Percentiles rank a stretch among this genome's conserved stretches.
These are phyloP conservation scores for Oryzias woworae DNA, from an alignment of 2,113 vertebrate genomes.

Conservation along the genomic window DNA sequence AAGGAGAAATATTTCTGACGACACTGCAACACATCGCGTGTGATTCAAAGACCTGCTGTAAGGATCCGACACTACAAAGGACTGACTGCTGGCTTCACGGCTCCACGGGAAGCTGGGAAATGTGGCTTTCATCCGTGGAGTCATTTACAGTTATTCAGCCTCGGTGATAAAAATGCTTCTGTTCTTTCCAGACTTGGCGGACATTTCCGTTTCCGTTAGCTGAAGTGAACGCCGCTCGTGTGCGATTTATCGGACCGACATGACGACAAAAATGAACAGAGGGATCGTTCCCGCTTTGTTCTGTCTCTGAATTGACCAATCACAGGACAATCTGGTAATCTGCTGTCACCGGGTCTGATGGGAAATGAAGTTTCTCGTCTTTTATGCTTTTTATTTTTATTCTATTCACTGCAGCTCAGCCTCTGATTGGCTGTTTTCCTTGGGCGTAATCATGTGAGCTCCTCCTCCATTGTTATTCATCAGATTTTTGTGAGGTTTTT, in stretches of 20 bases:
- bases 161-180: too few relatives aligned
- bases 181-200: too few relatives aligned
- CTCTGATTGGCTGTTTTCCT: slow-evolving; percentile 50
- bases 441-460: slow-evolving; percentile 42
- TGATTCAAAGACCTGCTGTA: slow-evolving; percentile 4
- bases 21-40: neutral
- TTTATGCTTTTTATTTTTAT: neutral
- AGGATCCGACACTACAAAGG: neutral
- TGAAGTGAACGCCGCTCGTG: too few relatives aligned
- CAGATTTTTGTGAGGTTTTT: slow-evolving; percentile 27
- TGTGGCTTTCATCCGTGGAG: too few relatives aligned
- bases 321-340: slow-evolving; percentile 59
- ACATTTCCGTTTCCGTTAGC: too few relatives aligned
- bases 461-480: slow-evolving; percentile 31
- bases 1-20: neutral
- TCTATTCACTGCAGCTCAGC: slow-evolving; percentile 23
- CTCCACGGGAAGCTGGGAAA: too few relatives aligned
- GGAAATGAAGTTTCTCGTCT: slow-evolving; percentile 25
- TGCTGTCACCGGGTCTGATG: slow-evolving; percentile 32
- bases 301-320: slow-evolving; percentile 44
- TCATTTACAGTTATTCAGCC: too few relatives aligned
- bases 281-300: slow-evolving; percentile 35
- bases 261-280: slow-evolving; percentile 17
- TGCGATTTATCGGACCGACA: neutral
- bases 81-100: too few relatives aligned